Evolutionary conservation across 2,888 invertebrate genomes (phyloP).

Genomic region (Leucania comma): DNA sequence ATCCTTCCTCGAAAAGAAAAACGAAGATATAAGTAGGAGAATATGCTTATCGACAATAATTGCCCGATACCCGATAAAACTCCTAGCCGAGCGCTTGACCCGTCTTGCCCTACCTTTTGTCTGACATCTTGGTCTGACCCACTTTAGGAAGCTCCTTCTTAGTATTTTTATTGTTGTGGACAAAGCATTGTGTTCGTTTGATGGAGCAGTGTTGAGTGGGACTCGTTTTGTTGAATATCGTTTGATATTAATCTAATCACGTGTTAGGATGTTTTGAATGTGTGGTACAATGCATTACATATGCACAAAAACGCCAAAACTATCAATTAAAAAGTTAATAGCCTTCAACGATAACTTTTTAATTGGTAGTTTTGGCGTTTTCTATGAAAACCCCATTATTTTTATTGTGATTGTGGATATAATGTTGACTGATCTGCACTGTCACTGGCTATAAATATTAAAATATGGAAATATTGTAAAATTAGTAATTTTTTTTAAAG

Average conservation of each 20-base stretch:
- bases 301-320: too few relatives aligned
- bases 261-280: not conserved
- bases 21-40: not conserved
- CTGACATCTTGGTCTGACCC: not conserved
- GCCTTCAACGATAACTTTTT: not conserved
- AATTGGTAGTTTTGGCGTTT: too few relatives aligned
- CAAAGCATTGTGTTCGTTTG: constrained; percentile 27
- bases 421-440: too few relatives aligned
- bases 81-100: constrained; percentile 26
- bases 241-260: not conserved
- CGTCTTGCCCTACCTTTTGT: constrained; percentile 29
- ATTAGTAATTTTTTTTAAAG: too few relatives aligned
- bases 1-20: not conserved
- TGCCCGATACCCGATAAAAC: constrained; percentile 36
- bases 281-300: too few relatives aligned
- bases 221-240: constrained; percentile 7
- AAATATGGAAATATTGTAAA: too few relatives aligned
- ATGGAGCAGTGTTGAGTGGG: constrained; percentile 13
- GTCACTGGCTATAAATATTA: too few relatives aligned
- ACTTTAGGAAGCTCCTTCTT: constrained; percentile 18
- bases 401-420: too few relatives aligned
- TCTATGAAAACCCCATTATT: too few relatives aligned
- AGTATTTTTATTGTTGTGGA: constrained; percentile 27
- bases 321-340: too few relatives aligned
- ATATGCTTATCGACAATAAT: constrained; percentile 45